phyloP scores from a whole-genome alignment of 1,140 invertebrate genomes.

The Pogonus chalceus region DNA sequence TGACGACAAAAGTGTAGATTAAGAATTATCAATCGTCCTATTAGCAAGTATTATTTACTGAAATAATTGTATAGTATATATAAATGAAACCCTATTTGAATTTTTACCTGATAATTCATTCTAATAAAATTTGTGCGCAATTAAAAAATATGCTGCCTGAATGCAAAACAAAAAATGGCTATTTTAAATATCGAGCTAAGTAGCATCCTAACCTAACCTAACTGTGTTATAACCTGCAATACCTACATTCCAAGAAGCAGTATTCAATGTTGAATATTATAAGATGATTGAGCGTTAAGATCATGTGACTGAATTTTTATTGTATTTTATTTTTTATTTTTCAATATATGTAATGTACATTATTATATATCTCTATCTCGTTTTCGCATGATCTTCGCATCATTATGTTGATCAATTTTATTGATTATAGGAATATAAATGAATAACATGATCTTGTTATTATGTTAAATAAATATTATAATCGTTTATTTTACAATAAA shows the following conservation, averaged over 20 bases:
- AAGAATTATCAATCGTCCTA: background rate
- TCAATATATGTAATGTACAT: no score
- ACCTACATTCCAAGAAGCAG: background rate
- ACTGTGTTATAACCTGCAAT: slow-evolving; percentile 1
- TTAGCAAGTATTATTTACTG: no score
- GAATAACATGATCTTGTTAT: slow-evolving; percentile 3
- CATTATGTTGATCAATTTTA: background rate
- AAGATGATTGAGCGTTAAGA: background rate
- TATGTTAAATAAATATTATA: slow-evolving; percentile 7
- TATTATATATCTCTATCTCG: no score
- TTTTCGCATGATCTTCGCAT: background rate
- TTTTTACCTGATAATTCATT: background rate
- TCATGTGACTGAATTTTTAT: background rate
- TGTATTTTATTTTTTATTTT: no score
- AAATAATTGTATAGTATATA: no score
- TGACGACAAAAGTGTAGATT: no score
- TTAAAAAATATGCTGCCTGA: background rate
- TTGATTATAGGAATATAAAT: background rate
- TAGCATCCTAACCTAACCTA: background rate
- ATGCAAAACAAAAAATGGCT: background rate
- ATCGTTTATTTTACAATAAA: slow-evolving; percentile 8
- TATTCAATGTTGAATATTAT: slow-evolving; percentile 6
- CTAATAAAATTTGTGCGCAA: background rate
- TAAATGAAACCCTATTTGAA: background rate
- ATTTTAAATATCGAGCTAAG: background rate